phyloP scores from a whole-genome alignment of 2,113 vertebrate species.

The Psophia crepitans region DNA sequence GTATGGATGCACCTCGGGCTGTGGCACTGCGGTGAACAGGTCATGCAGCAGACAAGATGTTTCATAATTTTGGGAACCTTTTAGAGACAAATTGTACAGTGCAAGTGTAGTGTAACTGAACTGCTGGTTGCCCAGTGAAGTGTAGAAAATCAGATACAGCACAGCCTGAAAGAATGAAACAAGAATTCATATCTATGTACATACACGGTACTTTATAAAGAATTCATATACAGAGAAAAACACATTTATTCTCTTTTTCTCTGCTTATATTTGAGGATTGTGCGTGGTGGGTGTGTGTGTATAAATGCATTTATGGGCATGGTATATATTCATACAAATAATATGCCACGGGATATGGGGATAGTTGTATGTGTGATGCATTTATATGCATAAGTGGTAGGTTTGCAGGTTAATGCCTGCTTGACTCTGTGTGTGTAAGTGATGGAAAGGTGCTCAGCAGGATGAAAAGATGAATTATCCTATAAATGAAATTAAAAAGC shows the following conservation, averaged over 20 bases:
- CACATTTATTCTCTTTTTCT: conserved; percentile 54
- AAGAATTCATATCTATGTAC: conserved; percentile 69
- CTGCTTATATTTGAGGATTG: conserved; percentile 17
- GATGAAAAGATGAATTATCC: conserved; percentile 17
- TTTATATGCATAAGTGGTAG: conserved; percentile 58
- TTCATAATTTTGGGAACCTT: conserved; percentile 87
- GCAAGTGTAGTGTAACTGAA: conserved; percentile 87
- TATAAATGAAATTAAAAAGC: background rate
- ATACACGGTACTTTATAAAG: conserved; percentile 60
- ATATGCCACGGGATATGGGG: conserved; percentile 1
- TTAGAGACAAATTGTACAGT: conserved; percentile 87
- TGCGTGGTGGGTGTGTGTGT: background rate
- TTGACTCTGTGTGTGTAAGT: conserved; percentile 38
- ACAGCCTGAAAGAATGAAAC: conserved; percentile 75
- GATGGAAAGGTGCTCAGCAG: conserved; percentile 35
- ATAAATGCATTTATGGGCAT: background rate
- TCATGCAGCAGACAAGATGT: conserved; percentile 85
- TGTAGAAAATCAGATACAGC: conserved; percentile 92
- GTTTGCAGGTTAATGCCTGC: conserved; percentile 51
- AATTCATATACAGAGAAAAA: conserved; percentile 68
- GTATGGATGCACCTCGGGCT: conserved; percentile 38
- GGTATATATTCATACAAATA: conserved; percentile 39
- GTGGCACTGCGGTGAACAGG: conserved; percentile 77
- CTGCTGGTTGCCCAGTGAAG: conserved; percentile 86
- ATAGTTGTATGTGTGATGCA: conserved; percentile 21